phyloP scores from a whole-genome alignment of 2,797 vertebrate species.

The Mycteria americana region DNA sequence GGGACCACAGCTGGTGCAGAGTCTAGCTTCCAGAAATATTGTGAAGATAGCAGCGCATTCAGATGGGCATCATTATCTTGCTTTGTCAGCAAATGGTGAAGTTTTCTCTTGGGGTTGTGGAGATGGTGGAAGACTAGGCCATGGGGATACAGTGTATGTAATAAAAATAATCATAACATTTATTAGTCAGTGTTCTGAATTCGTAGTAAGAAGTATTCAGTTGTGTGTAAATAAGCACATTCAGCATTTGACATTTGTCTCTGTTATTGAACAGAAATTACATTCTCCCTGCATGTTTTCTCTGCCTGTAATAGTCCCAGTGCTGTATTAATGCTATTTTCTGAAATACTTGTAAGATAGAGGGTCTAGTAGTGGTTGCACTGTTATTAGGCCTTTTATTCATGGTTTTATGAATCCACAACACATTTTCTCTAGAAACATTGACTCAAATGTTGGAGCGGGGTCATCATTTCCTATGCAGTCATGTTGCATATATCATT shows the following conservation, averaged over 20 bases:
- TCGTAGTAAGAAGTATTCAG: not conserved
- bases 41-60: constrained; percentile 95
- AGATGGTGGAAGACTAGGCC: constrained; percentile 95
- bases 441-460: not conserved
- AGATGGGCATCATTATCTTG: constrained; percentile 95
- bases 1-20: constrained; percentile 91
- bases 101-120: constrained; percentile 98
- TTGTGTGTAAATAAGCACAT: not conserved
- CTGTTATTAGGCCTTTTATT: not conserved
- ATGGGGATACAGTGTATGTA: constrained; percentile 94
- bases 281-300: not conserved
- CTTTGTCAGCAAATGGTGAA: constrained; percentile 91
- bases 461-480: not conserved
- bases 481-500: not conserved
- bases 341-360: not conserved
- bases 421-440: not conserved
- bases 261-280: not conserved
- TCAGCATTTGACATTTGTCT: not conserved
- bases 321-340: not conserved
- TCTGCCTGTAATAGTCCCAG: not conserved
- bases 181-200: not conserved
- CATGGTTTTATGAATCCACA: not conserved
- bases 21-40: constrained; percentile 91
- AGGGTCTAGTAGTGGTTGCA: not conserved
- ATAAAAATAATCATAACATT: not conserved